These are phyloP conservation scores for Chrysolina oricalcia DNA, from an alignment of 2,888 invertebrate genomes.

Conservation along the genomic window DNA sequence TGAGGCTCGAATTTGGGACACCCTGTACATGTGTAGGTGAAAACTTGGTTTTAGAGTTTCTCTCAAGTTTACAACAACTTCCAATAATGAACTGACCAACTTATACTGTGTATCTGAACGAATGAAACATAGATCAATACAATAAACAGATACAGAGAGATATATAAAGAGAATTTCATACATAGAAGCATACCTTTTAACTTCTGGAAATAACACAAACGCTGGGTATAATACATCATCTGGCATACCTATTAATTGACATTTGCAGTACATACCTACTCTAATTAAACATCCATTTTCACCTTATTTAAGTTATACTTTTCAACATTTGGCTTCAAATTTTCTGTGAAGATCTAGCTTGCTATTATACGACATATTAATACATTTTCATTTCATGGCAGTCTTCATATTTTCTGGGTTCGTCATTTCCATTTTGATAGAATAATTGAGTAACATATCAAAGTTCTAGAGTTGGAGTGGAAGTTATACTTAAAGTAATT, in stretches of 20 bases:
- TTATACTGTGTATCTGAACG: too few species aligned
- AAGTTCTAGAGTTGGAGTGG: not conserved
- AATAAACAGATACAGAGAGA: not conserved
- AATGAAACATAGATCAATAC: too few species aligned
- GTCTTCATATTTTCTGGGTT: not conserved
- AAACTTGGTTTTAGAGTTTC: not conserved
- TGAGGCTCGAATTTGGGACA: too few species aligned
- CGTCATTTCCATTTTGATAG: not conserved
- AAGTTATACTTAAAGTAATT: too few species aligned
- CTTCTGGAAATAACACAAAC: constrained; percentile 1
- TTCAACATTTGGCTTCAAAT: not conserved
- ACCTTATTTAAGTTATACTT: not conserved
- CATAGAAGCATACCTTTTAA: constrained; percentile 2
- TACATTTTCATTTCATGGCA: not conserved
- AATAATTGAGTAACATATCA: not conserved
- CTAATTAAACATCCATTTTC: not conserved
- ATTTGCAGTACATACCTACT: constrained; percentile 51
- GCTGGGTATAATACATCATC: not conserved
- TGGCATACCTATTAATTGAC: constrained; percentile 57
- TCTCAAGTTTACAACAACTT: not conserved
- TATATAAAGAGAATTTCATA: not conserved
- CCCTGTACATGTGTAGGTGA: not conserved
- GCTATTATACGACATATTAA: not conserved
- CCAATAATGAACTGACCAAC: too few species aligned
- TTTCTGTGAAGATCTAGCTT: not conserved